Conservation (phyloP, 2,113 vertebrate species). For the Ivindomyrus marchei region DNA sequence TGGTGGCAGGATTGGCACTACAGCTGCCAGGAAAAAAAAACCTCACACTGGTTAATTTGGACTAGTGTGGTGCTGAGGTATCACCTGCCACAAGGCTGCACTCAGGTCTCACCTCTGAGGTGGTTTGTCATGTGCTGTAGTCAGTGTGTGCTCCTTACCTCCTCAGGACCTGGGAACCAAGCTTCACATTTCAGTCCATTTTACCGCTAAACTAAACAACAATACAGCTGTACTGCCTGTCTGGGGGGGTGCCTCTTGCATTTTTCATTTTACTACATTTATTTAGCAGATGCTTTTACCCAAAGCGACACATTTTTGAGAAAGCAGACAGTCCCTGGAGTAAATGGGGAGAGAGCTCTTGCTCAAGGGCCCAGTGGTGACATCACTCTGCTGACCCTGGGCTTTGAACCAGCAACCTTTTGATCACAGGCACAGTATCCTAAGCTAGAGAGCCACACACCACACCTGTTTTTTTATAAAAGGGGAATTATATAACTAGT, state of each 20-base stretch:
- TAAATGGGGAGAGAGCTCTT: background rate
- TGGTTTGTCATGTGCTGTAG: too few species aligned
- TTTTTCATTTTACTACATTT: background rate
- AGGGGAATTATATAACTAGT: conserved; percentile 72
- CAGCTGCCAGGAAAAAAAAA: too few species aligned
- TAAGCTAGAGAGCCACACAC: background rate
- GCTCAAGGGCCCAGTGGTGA: background rate
- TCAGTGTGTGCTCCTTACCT: background rate
- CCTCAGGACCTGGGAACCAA: background rate
- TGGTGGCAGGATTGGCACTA: too few species aligned
- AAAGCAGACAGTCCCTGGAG: background rate
- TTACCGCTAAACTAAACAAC: background rate
- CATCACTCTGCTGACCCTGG: background rate
- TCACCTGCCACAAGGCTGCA: too few species aligned
- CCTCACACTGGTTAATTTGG: too few species aligned
- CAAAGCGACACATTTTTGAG: background rate
- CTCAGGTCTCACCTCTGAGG: too few species aligned
- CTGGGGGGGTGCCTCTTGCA: background rate
- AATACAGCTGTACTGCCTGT: background rate
- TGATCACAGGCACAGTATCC: background rate
- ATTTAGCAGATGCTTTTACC: background rate
- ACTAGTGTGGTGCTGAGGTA: background rate
- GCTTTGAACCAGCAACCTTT: background rate
- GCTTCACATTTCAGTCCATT: background rate
- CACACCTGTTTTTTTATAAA: conserved; percentile 34